These are phyloP conservation scores for Oncopodura yosiiana DNA, from an alignment of 1,140 invertebrate species.

Conservation along the genomic window DNA sequence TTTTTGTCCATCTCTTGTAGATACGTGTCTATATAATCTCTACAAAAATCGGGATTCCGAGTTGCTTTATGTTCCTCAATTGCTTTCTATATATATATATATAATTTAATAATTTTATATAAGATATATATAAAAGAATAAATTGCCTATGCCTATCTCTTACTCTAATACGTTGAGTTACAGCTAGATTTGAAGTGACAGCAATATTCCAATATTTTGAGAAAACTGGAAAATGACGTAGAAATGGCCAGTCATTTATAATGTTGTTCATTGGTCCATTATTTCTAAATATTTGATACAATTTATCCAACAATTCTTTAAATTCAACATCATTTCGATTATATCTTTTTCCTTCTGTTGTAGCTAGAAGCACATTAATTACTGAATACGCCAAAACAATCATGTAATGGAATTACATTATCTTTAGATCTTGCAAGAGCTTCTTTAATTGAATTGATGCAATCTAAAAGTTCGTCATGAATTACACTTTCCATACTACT, in stretches of 20 bases:
- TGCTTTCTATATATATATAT: constrained; percentile 40
- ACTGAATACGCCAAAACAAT: constrained; percentile 52
- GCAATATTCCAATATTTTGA: constrained; percentile 1
- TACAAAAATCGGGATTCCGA: constrained; percentile 42
- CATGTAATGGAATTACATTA: constrained; percentile 5
- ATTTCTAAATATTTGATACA: constrained; percentile 38
- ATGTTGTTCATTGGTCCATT: background rate
- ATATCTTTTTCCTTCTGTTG: constrained; percentile 54
- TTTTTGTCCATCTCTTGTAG: constrained; percentile 55
- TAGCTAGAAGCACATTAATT: constrained; percentile 63
- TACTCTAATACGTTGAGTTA: constrained; percentile 4
- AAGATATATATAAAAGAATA: background rate
- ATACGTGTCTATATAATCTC: constrained; percentile 68
- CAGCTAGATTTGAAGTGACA: background rate
- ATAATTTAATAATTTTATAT: background rate
- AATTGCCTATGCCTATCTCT: background rate
- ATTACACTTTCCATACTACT: constrained; percentile 60
- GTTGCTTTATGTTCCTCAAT: constrained; percentile 52
- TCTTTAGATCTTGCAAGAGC: background rate
- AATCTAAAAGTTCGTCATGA: constrained; percentile 48
- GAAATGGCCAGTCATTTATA: constrained; percentile 23
- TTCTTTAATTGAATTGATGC: constrained; percentile 9
- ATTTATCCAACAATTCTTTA: constrained; percentile 49
- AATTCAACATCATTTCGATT: constrained; percentile 46
- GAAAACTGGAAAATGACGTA: constrained; percentile 19